phyloP scores from a whole-genome alignment of 2,888 invertebrate genomes.

The Perizoma affinitatum region DNA sequence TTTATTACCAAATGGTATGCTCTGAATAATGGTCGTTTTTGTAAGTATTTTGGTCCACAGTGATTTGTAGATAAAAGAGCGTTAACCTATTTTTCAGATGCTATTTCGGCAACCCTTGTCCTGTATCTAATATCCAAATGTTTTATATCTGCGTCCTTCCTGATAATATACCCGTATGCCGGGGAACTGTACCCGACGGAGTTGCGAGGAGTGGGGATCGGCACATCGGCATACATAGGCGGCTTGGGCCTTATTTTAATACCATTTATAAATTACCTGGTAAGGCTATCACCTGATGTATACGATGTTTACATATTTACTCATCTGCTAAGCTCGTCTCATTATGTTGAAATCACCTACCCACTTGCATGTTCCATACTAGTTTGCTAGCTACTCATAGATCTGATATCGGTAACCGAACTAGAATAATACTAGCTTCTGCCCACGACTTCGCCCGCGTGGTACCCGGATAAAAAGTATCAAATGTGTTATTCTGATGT shows the following conservation, averaged over 20 bases:
- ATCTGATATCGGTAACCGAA: too few species aligned
- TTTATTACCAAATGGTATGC: slow-evolving; percentile 87
- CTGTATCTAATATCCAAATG: slow-evolving; percentile 93
- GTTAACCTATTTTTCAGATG: slow-evolving; percentile 83
- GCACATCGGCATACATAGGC: slow-evolving; percentile 95
- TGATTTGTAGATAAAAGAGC: slow-evolving; percentile 18
- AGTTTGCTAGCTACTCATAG: too few species aligned
- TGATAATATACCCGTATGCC: slow-evolving; percentile 96
- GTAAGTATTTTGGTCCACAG: not conserved
- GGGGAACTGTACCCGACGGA: slow-evolving; percentile 96
- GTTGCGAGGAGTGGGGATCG: slow-evolving; percentile 94
- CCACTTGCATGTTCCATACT: too few species aligned
- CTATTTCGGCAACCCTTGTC: slow-evolving; percentile 88
- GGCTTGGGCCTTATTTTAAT: slow-evolving; percentile 94
- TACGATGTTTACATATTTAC: too few species aligned
- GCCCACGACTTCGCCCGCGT: too few species aligned
- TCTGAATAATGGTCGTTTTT: not conserved
- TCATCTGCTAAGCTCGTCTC: not conserved
- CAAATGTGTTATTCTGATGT: too few species aligned
- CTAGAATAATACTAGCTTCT: too few species aligned
- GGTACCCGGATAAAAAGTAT: too few species aligned
- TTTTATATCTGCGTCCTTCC: slow-evolving; percentile 94
- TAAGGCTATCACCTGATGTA: slow-evolving; percentile 66
- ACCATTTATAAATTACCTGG: slow-evolving; percentile 95
- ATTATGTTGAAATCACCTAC: not conserved